These are phyloP conservation scores for Iselma pallidipennis DNA, from an alignment of 2,888 invertebrate genomes.

Conservation along the genomic window DNA sequence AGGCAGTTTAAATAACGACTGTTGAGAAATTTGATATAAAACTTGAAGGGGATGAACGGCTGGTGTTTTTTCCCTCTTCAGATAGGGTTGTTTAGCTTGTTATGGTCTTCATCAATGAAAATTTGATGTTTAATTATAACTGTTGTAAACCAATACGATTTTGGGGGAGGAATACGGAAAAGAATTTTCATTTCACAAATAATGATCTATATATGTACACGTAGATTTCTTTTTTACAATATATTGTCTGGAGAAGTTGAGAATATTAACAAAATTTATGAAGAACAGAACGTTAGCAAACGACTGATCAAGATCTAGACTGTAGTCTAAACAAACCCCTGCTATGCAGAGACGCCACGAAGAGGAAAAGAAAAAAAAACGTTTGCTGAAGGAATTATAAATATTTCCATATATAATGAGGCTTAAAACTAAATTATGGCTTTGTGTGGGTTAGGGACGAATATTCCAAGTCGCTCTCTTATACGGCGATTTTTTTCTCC, in stretches of 20 bases:
- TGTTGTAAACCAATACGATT: neutral
- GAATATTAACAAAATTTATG: too few species aligned
- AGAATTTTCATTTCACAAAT: neutral
- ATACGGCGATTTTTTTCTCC: slow-evolving; percentile 16
- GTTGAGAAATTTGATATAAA: slow-evolving; percentile 23
- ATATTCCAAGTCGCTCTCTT: slow-evolving; percentile 21
- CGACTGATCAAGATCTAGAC: too few species aligned
- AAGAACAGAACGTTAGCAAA: too few species aligned
- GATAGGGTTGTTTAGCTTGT: neutral
- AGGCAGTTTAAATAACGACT: slow-evolving; percentile 23
- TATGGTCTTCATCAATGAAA: neutral
- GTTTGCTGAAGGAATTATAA: slow-evolving; percentile 27
- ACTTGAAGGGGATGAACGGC: neutral
- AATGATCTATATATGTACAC: too few species aligned
- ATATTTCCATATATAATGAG: slow-evolving; percentile 32
- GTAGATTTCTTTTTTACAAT: too few species aligned
- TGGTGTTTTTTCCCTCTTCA: neutral
- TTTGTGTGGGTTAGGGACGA: slow-evolving; percentile 23
- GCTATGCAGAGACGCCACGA: slow-evolving; percentile 7
- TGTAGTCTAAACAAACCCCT: slow-evolving; percentile 30
- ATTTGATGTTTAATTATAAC: neutral
- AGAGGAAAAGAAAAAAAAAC: slow-evolving; percentile 12
- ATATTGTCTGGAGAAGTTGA: too few species aligned
- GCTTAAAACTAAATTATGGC: slow-evolving; percentile 23
- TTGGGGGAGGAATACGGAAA: neutral